Percentiles rank a stretch among this genome's conserved stretches.
These are phyloP conservation scores for Callithrix jacchus DNA, from an alignment of 2,113 vertebrate genomes.

Conservation along the genomic window DNA sequence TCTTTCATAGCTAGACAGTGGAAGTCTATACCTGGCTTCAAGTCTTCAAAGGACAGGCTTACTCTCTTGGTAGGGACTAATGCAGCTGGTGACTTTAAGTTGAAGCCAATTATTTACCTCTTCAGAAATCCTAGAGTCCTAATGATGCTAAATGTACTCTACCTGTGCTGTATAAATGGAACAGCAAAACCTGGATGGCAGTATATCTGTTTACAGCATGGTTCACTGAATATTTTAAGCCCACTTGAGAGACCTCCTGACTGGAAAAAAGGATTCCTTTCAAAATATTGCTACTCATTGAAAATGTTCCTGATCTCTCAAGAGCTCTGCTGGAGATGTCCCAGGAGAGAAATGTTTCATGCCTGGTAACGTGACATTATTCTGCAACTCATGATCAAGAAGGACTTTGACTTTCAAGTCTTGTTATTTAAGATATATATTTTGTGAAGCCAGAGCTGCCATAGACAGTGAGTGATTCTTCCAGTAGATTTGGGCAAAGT, in stretches of 20 bases:
- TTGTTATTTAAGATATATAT: neutral
- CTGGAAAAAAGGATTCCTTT: neutral
- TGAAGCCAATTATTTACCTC: neutral
- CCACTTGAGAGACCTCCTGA: neutral
- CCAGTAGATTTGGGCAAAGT: neutral
- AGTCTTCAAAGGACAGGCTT: neutral
- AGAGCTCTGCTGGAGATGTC: neutral
- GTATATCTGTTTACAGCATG: neutral
- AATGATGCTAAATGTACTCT: neutral
- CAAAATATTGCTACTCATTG: neutral
- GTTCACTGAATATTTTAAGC: neutral
- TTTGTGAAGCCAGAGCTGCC: neutral
- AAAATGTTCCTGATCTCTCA: neutral
- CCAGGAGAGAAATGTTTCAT: neutral
- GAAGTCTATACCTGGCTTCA: neutral
- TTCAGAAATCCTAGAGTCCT: neutral
- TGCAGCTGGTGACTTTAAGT: neutral
- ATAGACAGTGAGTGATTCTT: neutral
- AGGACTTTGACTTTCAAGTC: neutral
- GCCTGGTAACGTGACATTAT: neutral
- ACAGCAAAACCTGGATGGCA: neutral
- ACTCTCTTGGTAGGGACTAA: neutral
- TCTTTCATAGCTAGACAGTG: neutral
- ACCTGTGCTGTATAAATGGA: neutral
- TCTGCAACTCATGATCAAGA: neutral